Percentiles rank a stretch among this genome's conserved stretches.
phyloP scores from a whole-genome alignment of 2,888 invertebrate species.

The Isoperla grammatica region DNA sequence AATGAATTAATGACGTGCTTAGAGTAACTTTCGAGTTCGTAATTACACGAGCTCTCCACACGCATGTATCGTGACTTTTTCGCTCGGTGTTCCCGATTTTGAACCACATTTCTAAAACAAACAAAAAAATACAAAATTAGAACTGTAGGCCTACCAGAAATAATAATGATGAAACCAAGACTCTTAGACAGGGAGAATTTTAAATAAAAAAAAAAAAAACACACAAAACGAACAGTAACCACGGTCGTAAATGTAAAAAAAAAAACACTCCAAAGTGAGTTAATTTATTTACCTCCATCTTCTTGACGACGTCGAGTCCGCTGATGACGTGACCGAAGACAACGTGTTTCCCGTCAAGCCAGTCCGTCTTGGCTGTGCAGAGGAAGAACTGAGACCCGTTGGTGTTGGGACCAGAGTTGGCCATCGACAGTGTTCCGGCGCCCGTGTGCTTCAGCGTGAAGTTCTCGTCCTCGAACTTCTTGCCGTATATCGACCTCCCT shows the following conservation, averaged over 20 bases:
- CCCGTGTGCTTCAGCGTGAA: constrained; percentile 87
- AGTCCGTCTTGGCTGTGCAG: constrained; percentile 68
- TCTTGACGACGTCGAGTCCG: constrained; percentile 85
- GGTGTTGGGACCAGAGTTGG: constrained; percentile 93
- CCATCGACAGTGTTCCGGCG: constrained; percentile 93
- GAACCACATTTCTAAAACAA: constrained; percentile 60
- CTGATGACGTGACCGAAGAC: constrained; percentile 96
- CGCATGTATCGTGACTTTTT: constrained; percentile 72
- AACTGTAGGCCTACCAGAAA: too few species aligned
- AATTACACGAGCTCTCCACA: constrained; percentile 71
- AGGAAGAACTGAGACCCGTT: constrained; percentile 98
- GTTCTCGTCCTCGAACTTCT: constrained; percentile 96
- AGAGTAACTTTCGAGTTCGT: background rate
- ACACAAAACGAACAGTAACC: too few species aligned
- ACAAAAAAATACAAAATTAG: too few species aligned
- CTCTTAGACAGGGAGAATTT: too few species aligned
- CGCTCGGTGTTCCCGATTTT: constrained; percentile 70
- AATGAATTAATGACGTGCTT: too few species aligned
- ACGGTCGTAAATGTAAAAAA: too few species aligned
- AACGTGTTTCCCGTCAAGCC: constrained; percentile 94
- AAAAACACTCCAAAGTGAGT: too few species aligned
- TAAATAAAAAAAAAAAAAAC: too few species aligned
- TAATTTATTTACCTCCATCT: constrained; percentile 73
- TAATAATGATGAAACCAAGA: too few species aligned
- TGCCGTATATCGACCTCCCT: constrained; percentile 93